Evolutionary conservation across 2,888 invertebrate species (phyloP), one percentile per base, ranked within the genome.

Genomic region (Callyntrura sp.): DNA sequence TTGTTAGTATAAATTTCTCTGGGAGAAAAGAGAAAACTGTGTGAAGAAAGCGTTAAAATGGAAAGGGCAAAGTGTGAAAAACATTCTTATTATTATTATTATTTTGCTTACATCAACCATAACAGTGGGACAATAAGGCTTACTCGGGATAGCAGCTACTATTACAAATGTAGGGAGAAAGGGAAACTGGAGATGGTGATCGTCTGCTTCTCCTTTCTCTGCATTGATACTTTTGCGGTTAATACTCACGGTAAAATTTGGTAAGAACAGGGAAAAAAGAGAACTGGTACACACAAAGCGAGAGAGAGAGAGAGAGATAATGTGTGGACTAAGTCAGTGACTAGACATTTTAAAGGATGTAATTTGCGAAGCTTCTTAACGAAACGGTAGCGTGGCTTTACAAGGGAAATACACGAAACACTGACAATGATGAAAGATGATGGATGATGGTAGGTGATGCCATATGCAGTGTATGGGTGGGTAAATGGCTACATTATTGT

Each of bases 351-450:
- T 35, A 35, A 2, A 35, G 35, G 35, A 35, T 35, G 35, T 35
- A 35, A 2, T 4, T 4, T 35, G 35, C 6, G 35, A 35, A 6
- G 35, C 3, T 35, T 35, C n/a, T 35, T 35, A 35, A 35, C 35
- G 35, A 35, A 35, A 35, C 35, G 35, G n/a, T n/a, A n/a, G n/a
- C n/a, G n/a, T n/a, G n/a, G 6, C 35, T 2, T 35, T 35, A 35
- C 35, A 35, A 2, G 6, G 35, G 35, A 35, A 4, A 6, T 35
- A 35, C 14, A 35, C 11, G 0, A 73, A 23, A 51, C 0, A 23
- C 9, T 23, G 9, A 35, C 35, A 35, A 35, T 48, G 73, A 73
- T 12, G 73, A 43, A 70, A 70, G 48, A 48, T 73, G 73, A 73
- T 73, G 48, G 73, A 73, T 73, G 73, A 45, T 35, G 35, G 6